These are phyloP conservation scores for Squalus acanthias DNA, from an alignment of 2,797 vertebrate genomes.

Conservation along the genomic window DNA sequence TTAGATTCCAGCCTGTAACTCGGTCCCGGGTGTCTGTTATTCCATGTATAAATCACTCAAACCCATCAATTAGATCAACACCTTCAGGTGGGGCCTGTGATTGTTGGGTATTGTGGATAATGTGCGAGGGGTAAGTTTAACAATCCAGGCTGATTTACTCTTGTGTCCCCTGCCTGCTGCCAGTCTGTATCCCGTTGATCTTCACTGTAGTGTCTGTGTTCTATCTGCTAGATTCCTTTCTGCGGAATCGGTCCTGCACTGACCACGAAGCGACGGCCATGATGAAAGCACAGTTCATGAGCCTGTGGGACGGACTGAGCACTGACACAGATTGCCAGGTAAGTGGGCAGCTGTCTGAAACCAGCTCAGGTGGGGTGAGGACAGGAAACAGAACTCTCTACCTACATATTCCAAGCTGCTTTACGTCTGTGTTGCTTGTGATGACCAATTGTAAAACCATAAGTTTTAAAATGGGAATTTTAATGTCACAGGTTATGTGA, in stretches of 20 bases:
- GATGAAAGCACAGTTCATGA: constrained; percentile 81
- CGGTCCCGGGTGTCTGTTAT: not conserved
- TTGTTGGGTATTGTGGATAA: not conserved
- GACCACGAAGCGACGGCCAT: constrained; percentile 76
- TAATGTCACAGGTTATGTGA: not conserved
- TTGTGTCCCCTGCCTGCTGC: not conserved
- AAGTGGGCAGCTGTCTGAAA: not conserved
- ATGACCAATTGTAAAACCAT: not conserved
- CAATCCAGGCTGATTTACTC: not conserved
- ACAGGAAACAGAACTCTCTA: not conserved
- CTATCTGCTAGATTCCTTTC: constrained; percentile 61
- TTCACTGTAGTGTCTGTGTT: not conserved
- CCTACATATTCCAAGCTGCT: too few relatives aligned
- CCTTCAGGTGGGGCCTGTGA: not conserved
- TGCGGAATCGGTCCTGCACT: constrained; percentile 66
- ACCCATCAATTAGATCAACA: not conserved
- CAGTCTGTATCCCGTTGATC: not conserved
- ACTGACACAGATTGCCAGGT: constrained; percentile 65
- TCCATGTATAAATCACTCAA: not conserved
- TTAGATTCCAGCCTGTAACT: too few relatives aligned
- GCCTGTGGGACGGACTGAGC: constrained; percentile 72
- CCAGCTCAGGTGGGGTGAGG: not conserved
- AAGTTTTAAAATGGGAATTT: not conserved
- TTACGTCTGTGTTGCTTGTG: not conserved
- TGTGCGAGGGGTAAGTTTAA: not conserved